Base-by-base conservation (phyloP, 2,888 invertebrate species). In the Cryptops parisi region DNA sequence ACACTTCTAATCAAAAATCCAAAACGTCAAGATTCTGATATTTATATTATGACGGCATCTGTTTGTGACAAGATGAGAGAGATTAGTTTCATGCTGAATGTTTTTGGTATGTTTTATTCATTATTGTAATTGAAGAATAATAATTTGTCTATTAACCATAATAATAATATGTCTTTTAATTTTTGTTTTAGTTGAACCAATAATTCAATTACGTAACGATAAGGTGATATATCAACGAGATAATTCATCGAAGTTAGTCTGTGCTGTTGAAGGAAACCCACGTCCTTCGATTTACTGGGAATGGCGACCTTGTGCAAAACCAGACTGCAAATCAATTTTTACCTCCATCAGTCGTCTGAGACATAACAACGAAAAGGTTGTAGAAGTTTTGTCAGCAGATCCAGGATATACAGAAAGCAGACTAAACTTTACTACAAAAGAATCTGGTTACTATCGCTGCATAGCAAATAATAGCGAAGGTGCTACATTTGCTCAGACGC, bases 381-480 rank as follows among this genome's bases (percentile, higher is more conserved):
- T 24, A 19, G 23, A 2, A 2, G 40, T 23, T 12, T 15, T 22
- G 2, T 17, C 6, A 2, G 9, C 17, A 9, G 50, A 50, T 41
- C n/a, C 41, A 5, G 50, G 50, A 9, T 23, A 15, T 21, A 25
- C 17, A 2, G n/a, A 22, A 17, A 56, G 56, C 23, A 23, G 23
- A 5, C 19, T 56, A 3, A 38, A 26, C 9, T 23, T 56, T 1
- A 38, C 43, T 21, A 53, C 56, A 12, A 15, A 23, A 17, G 23
- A 47, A 5, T 54, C 56, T 1, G 56, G 56, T 2, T 26, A 27
- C 52, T 56, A 56, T 27, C 33, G 25, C 2, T 56, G 56, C 26
- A 47, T 21, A 3, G 56, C 23, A 40, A 39, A 25, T 12, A 56
- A 56, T 33, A 53, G 26, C 17, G 21, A 50, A 5, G 50, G 44